A percentile compares a stretch with the other conserved stretches of the same genome.
phyloP scores from a whole-genome alignment of 2,888 invertebrate species.

The Drosophila cognata region DNA sequence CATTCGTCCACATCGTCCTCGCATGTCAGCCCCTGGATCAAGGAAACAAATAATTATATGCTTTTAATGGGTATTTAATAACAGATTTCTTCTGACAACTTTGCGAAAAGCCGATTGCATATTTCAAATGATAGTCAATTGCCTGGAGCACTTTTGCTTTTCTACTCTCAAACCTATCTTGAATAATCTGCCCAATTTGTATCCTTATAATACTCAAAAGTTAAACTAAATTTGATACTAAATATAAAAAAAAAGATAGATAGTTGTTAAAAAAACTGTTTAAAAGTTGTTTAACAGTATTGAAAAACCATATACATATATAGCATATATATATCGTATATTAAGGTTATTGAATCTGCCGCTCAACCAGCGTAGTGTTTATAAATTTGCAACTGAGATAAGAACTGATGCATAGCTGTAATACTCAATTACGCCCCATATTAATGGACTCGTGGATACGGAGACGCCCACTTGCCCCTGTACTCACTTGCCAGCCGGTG shows the following conservation, averaged over 20 bases:
- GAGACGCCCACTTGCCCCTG: slow-evolving; percentile 41
- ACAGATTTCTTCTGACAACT: background rate
- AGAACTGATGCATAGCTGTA: slow-evolving; percentile 3
- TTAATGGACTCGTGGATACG: background rate
- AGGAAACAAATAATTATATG: background rate
- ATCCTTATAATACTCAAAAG: background rate
- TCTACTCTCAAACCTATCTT: background rate
- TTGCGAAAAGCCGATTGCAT: too few relatives aligned
- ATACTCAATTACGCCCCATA: slow-evolving; percentile 33
- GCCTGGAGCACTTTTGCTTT: background rate
- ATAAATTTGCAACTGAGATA: slow-evolving; percentile 20
- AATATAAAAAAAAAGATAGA: background rate
- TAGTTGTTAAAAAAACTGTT: background rate
- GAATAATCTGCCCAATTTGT: background rate
- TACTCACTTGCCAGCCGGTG: slow-evolving; percentile 87
- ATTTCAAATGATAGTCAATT: too few relatives aligned
- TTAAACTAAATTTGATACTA: background rate
- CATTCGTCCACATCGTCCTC: slow-evolving; percentile 95
- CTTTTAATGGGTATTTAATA: background rate
- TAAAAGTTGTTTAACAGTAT: background rate
- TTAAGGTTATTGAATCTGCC: background rate
- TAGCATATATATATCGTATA: background rate
- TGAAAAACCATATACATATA: background rate
- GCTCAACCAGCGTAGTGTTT: background rate
- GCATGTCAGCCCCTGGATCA: slow-evolving; percentile 88